Conservation (phyloP, 2,113 vertebrate genomes). For the Archocentrus centrarchus region DNA sequence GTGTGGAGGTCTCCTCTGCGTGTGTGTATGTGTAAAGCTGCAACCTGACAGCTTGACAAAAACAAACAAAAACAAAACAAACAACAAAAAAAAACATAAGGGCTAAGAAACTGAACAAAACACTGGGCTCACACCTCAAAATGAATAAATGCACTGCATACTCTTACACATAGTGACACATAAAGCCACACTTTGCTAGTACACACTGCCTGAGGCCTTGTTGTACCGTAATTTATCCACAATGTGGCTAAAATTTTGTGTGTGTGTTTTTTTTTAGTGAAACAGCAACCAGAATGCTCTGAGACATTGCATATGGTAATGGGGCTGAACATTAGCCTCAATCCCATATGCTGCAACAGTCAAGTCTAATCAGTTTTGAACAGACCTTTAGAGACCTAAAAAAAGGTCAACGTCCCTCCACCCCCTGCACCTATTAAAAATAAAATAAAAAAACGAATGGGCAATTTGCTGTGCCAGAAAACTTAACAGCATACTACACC, state of each 20-base stretch:
- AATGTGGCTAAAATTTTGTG: slow-evolving; percentile 8
- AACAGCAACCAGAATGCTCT: slow-evolving; percentile 1
- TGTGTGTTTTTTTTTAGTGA: not conserved
- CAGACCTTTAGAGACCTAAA: slow-evolving; percentile 2
- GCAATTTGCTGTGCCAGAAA: not conserved
- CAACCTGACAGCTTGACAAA: not conserved
- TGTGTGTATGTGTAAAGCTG: not conserved
- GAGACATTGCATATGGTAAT: not conserved
- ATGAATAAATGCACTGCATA: not conserved
- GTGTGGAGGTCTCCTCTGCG: not conserved
- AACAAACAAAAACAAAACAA: not conserved
- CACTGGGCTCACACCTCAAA: slow-evolving; percentile 16
- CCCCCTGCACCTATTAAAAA: not conserved
- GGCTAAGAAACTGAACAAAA: not conserved
- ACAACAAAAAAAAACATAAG: not conserved
- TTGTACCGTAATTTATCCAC: slow-evolving; percentile 34
- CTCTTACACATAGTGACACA: not conserved
- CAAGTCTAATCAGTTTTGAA: slow-evolving; percentile 1
- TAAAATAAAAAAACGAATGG: not conserved
- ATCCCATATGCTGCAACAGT: not conserved
- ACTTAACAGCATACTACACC: not conserved
- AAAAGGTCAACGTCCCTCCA: not conserved
- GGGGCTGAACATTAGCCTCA: not conserved
- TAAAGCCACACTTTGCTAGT: not conserved
- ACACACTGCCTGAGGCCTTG: slow-evolving; percentile 10